Conservation (phyloP, 2,888 invertebrate genomes). For the Acleris cristana region DNA sequence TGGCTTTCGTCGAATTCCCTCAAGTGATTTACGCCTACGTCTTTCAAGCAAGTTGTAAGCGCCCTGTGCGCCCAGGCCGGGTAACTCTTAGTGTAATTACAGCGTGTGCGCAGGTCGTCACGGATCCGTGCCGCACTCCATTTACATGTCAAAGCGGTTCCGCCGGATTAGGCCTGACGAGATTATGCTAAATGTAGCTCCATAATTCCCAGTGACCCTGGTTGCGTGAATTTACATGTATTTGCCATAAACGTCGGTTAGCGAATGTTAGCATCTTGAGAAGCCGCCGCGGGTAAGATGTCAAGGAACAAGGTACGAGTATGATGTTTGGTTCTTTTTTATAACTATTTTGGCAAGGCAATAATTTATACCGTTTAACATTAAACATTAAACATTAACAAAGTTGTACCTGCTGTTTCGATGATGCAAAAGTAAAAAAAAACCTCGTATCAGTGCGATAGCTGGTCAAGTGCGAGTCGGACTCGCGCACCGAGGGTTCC, state of each 20-base stretch:
- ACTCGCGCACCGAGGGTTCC: too few relatives aligned
- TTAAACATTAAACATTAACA: too few relatives aligned
- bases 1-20: too few relatives aligned
- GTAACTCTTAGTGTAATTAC: neutral
- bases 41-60: neutral
- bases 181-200: conserved; percentile 19
- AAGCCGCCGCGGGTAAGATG: neutral
- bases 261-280: neutral
- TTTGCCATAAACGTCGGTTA: conserved; percentile 2
- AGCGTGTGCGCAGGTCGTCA: conserved; percentile 4
- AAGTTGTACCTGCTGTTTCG: too few relatives aligned
- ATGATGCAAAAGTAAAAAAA: too few relatives aligned
- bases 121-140: conserved; percentile 1
- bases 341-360: too few relatives aligned
- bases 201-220: conserved; percentile 10
- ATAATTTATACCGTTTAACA: too few relatives aligned
- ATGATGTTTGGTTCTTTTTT: too few relatives aligned
- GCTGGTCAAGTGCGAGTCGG: too few relatives aligned
- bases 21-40: neutral
- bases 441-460: too few relatives aligned
- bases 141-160: conserved; percentile 23
- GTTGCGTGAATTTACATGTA: conserved; percentile 19
- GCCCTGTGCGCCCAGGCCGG: neutral
- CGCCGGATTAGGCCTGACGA: conserved; percentile 14
- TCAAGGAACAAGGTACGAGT: too few relatives aligned